A percentile compares a stretch with the other conserved stretches of the same genome.
These are phyloP conservation scores for Castor canadensis DNA, from an alignment of 2,113 vertebrate genomes.

Conservation along the genomic window DNA sequence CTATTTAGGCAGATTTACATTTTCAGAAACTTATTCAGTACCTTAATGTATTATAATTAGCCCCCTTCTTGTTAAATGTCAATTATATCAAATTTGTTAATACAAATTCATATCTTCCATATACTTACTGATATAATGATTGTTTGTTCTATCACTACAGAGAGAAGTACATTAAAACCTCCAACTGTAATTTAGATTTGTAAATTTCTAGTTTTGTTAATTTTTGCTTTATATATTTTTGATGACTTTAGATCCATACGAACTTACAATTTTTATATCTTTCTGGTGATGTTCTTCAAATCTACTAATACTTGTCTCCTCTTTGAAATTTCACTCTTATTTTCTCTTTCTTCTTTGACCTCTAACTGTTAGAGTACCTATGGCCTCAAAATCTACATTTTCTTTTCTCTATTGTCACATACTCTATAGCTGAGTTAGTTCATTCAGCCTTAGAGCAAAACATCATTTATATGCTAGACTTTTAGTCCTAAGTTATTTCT, in stretches of 20 bases:
- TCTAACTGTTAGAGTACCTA: not conserved
- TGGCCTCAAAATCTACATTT: not conserved
- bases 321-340: not conserved
- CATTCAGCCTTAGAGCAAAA: not conserved
- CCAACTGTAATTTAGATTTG: not conserved
- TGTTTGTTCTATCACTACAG: not conserved
- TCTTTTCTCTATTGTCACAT: not conserved
- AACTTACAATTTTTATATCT: not conserved
- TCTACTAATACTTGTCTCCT: not conserved
- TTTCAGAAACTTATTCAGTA: not conserved
- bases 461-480: not conserved
- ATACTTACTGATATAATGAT: not conserved
- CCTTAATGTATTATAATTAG: not conserved
- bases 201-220: not conserved
- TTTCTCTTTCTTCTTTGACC: not conserved
- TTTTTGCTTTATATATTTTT: not conserved
- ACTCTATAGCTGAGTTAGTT: not conserved
- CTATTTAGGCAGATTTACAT: not conserved
- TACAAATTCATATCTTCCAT: not conserved
- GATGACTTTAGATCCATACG: not conserved
- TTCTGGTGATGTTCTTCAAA: not conserved
- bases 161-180: not conserved
- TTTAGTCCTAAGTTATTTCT: not conserved
- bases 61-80: not conserved
- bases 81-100: not conserved